These are phyloP conservation scores for Linepithema humile DNA, from an alignment of 1,140 invertebrate species.

Conservation along the genomic window DNA sequence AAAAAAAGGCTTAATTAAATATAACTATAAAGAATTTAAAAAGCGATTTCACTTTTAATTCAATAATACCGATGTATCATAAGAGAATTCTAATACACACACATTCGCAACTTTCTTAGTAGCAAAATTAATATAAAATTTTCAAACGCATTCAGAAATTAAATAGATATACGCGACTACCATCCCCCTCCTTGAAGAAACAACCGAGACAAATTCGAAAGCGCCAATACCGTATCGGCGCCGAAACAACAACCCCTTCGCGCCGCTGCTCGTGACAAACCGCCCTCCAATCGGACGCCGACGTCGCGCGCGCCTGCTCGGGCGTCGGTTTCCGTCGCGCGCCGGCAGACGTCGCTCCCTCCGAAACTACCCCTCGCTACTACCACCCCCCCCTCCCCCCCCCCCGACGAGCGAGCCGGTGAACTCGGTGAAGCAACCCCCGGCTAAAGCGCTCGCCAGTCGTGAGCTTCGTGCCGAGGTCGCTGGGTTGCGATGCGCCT, in stretches of 20 bases:
- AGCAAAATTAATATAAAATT: no score
- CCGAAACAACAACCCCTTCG: slow-evolving; percentile 24
- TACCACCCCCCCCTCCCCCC: slow-evolving; percentile 39
- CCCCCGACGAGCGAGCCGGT: slow-evolving; percentile 65
- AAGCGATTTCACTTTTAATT: no score
- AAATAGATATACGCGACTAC: no score
- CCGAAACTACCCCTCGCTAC: slow-evolving; percentile 12
- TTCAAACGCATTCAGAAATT: no score
- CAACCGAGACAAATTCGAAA: no score
- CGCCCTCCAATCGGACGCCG: slow-evolving; percentile 9
- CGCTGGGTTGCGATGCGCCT: slow-evolving; percentile 80
- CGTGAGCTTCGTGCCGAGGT: slow-evolving; percentile 79
- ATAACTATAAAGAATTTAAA: no score
- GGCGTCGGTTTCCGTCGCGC: neutral
- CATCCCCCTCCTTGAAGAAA: no score
- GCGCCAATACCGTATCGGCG: neutral
- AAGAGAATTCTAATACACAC: no score
- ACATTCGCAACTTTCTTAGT: no score
- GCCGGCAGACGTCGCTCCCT: slow-evolving; percentile 30
- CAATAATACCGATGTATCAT: no score
- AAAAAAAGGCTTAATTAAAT: no score
- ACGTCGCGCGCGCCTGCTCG: slow-evolving; percentile 7
- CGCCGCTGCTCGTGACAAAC: neutral
- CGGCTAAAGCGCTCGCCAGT: slow-evolving; percentile 76
- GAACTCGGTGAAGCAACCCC: slow-evolving; percentile 76